Base-by-base conservation (phyloP, 2,113 vertebrate genomes). In the Ivindomyrus marchei region DNA sequence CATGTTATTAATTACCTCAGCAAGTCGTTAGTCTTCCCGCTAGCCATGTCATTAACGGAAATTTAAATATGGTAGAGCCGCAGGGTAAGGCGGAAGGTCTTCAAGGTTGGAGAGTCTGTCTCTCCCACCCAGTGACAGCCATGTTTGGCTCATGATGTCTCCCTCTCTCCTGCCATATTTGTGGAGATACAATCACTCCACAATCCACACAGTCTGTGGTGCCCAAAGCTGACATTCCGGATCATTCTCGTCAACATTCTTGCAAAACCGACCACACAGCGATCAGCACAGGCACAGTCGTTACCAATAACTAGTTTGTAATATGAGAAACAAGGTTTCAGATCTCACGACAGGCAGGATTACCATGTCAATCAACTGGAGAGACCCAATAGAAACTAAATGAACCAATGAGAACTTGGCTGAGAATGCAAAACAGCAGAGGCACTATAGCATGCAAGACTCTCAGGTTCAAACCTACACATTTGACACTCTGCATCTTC, bases 11-110 rank as follows among this genome's bases (percentile, higher is more conserved):
- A 87, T 87, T 56, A 87, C 50, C 85, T 52, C 47, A 87, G 85
- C 50, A 36, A 87, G 85, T 87, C 85, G 49, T 87, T 87, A 87
- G 85, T 87, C 85, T 87, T 87, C 46, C 46, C 46, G n/a, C 27
- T 49, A 85, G 83, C 83, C 49, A 49, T 52, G 85, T 87, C 85
- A 87, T 87, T 87, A 87, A 87, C 50, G 50, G 50, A 87, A 50
- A 87, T 87, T 87, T 87, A 87, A 87, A 87, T 53, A 87, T 53
- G 85, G 85, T 87, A 87, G 11, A 87, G 85, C 85, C 85, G 50
- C 49, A 87, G 39, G 85, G 85, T 31, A 11, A 53, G 47, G 85
- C 49, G 85, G 31, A 56, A 87, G 31, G 50, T 87, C 85, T 87
- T n/a, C 50, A 52, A 87, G 85, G 50, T 56, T 53, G 39, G n/a